Evolutionary conservation across 2,888 invertebrate genomes (phyloP).

Genomic region (Atherix ibis): DNA sequence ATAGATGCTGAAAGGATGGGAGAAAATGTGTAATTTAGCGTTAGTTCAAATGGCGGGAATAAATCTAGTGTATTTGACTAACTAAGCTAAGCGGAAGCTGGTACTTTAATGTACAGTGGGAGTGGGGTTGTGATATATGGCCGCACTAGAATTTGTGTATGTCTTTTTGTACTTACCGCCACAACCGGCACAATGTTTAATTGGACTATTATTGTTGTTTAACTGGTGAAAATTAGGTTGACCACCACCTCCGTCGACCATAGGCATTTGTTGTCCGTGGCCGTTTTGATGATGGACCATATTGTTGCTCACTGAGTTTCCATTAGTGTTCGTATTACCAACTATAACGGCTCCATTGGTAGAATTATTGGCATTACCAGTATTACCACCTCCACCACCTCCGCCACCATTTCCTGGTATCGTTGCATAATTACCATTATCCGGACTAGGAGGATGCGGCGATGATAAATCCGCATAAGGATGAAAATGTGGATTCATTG

Average conservation of each 20-base stretch:
- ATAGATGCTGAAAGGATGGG: too few relatives aligned
- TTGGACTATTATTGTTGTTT: conserved; percentile 24
- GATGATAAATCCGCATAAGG: conserved; percentile 61
- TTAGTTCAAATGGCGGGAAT: too few relatives aligned
- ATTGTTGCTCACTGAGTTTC: conserved; percentile 13
- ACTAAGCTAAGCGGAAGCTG: too few relatives aligned
- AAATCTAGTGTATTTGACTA: too few relatives aligned
- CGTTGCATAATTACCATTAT: conserved; percentile 41
- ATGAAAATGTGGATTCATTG: conserved; percentile 81
- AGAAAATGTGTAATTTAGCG: too few relatives aligned
- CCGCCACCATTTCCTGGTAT: conserved; percentile 23
- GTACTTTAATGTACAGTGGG: too few relatives aligned
- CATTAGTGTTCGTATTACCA: neutral
- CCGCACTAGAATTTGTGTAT: too few relatives aligned
- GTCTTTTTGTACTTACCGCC: conserved; percentile 51
- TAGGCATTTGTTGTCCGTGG: conserved; percentile 15
- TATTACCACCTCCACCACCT: conserved; percentile 5
- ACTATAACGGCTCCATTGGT: conserved; percentile 6
- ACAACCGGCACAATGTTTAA: conserved; percentile 75
- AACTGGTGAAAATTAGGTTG: conserved; percentile 17
- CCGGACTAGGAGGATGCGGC: conserved; percentile 55
- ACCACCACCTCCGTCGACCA: conserved; percentile 6
- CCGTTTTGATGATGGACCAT: conserved; percentile 19
- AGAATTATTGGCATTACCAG: conserved; percentile 5
- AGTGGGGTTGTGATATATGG: too few relatives aligned